phyloP scores from a whole-genome alignment of 2,888 invertebrate genomes.

The Parasteatoda lunata region DNA sequence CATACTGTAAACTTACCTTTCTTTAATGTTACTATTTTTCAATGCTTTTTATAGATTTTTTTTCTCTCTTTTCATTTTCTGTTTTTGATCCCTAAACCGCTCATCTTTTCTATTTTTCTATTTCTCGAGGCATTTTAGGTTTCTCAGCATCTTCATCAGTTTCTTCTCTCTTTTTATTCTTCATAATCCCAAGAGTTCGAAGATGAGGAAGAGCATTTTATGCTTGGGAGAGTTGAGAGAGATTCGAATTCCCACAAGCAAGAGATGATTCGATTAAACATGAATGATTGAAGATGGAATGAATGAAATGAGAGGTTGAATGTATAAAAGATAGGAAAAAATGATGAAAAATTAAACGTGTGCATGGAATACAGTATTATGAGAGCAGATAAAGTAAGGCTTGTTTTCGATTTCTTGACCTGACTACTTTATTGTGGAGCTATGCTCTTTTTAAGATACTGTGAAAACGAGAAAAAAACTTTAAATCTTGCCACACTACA shows the following conservation, averaged over 20 bases:
- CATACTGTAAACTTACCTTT: not conserved
- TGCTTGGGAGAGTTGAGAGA: slow-evolving; percentile 41
- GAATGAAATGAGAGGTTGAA: slow-evolving; percentile 38
- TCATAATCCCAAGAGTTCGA: slow-evolving; percentile 42
- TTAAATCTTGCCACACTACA: no score
- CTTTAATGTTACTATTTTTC: not conserved
- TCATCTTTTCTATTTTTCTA: slow-evolving; percentile 37
- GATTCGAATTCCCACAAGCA: slow-evolving; percentile 34
- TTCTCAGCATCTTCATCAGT: slow-evolving; percentile 62
- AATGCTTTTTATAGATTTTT: not conserved
- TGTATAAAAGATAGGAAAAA: slow-evolving; percentile 9
- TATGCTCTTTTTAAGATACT: no score
- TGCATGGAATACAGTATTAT: not conserved
- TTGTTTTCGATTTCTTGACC: no score
- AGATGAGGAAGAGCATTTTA: slow-evolving; percentile 59
- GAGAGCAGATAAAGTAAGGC: no score
- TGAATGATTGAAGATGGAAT: slow-evolving; percentile 55
- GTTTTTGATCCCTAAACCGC: not conserved
- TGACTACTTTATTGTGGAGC: no score
- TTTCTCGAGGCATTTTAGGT: slow-evolving; percentile 30
- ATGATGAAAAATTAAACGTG: not conserved
- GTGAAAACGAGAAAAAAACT: no score
- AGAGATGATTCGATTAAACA: slow-evolving; percentile 61
- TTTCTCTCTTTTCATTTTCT: not conserved
- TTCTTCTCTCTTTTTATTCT: not conserved